Evolutionary conservation across 2,797 vertebrate species (phyloP).

Genomic region (Serranus cabrilla): DNA sequence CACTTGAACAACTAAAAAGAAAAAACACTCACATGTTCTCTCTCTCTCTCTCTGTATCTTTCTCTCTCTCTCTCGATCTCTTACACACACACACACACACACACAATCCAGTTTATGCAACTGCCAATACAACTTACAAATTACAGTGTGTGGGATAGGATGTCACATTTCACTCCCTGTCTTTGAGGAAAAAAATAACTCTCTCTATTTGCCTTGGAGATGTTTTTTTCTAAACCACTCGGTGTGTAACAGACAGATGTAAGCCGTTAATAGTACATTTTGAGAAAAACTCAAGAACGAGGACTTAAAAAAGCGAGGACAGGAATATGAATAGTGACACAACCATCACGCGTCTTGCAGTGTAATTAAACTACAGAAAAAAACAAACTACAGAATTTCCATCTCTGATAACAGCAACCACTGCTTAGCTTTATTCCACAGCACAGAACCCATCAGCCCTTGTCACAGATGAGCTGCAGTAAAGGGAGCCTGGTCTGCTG

Average conservation of each 20-base stretch:
- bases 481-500: constrained; percentile 61
- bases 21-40: constrained; percentile 11
- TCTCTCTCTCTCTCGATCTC: not conserved
- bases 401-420: constrained; percentile 42
- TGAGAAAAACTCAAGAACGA: constrained; percentile 26
- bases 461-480: constrained; percentile 64
- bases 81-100: constrained; percentile 31
- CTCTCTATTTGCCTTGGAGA: constrained; percentile 54
- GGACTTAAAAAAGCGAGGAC: constrained; percentile 16
- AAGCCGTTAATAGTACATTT: constrained; percentile 47
- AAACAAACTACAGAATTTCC: constrained; percentile 28
- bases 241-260: constrained; percentile 49
- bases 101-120: constrained; percentile 46
- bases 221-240: constrained; percentile 39
- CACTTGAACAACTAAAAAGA: constrained; percentile 9
- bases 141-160: constrained; percentile 61
- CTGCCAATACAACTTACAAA: constrained; percentile 67
- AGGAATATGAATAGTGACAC: constrained; percentile 24
- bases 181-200: constrained; percentile 57
- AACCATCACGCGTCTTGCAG: not conserved
- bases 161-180: constrained; percentile 68
- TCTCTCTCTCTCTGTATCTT: not conserved
- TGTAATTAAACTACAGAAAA: constrained; percentile 23
- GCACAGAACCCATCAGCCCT: constrained; percentile 59
- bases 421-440: constrained; percentile 43